Percentiles rank a stretch among this genome's conserved stretches.
phyloP scores from a whole-genome alignment of 2,797 vertebrate genomes.

The Gymnoscopelus microlampas region DNA sequence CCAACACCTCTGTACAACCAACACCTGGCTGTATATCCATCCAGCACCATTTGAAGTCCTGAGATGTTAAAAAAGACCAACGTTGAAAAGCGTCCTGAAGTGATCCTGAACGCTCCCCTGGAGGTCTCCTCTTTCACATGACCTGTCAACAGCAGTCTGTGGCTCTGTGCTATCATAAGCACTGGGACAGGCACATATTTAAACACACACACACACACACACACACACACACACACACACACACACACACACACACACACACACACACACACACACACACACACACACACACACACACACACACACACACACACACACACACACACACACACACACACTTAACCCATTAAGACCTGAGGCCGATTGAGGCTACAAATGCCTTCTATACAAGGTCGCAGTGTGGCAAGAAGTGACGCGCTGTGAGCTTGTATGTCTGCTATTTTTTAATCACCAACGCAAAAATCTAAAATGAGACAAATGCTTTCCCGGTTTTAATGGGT shows the following conservation, averaged over 20 bases:
- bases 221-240: conserved; percentile 22
- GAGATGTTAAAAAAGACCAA: conserved; percentile 34
- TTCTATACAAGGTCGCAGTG: too few relatives aligned
- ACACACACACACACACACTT: conserved; percentile 19
- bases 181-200: too few relatives aligned
- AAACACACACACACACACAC: too few relatives aligned
- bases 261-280: conserved; percentile 5
- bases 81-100: conserved; percentile 35
- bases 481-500: too few relatives aligned
- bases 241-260: conserved; percentile 26
- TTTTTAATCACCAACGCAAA: too few relatives aligned
- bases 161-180: conserved; percentile 42
- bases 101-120: conserved; percentile 45
- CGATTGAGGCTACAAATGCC: too few relatives aligned
- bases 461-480: too few relatives aligned
- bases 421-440: too few relatives aligned
- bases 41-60: conserved; percentile 21
- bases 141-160: conserved; percentile 39
- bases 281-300: neutral
- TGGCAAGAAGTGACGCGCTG: too few relatives aligned
- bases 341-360: neutral
- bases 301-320: conserved; percentile 18
- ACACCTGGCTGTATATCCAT: neutral
- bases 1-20: conserved; percentile 12
- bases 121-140: conserved; percentile 51